Conservation (phyloP, 1,140 invertebrate species). For the Bombus balteatus region DNA sequence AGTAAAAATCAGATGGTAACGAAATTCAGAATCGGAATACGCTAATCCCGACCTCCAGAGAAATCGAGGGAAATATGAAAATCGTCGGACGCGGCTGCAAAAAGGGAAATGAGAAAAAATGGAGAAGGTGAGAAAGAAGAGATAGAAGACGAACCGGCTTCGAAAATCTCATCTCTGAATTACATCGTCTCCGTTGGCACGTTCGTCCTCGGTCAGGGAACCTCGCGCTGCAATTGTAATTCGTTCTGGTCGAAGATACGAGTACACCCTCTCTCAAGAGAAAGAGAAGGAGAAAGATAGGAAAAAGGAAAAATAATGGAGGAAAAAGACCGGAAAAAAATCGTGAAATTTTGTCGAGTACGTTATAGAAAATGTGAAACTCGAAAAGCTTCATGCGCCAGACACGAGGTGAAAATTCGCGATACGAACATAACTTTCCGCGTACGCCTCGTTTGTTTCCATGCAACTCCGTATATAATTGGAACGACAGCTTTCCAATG, state of each 20-base stretch:
- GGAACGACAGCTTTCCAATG: neutral
- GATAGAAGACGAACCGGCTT: neutral
- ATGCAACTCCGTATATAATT: neutral
- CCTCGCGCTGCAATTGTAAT: constrained; percentile 26
- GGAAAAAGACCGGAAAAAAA: neutral
- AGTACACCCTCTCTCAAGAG: neutral
- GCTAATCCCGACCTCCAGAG: neutral
- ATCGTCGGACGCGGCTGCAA: neutral
- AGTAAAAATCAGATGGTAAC: neutral
- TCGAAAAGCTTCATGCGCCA: neutral
- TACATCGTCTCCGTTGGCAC: constrained; percentile 22
- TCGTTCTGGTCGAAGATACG: constrained; percentile 27
- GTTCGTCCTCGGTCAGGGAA: constrained; percentile 17
- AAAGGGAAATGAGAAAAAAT: neutral
- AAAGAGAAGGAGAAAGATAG: neutral
- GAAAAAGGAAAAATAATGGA: neutral
- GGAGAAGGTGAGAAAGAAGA: neutral
- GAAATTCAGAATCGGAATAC: constrained; percentile 3
- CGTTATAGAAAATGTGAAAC: constrained; percentile 7
- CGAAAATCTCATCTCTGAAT: constrained; percentile 47
- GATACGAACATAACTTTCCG: constrained; percentile 4
- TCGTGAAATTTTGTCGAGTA: constrained; percentile 13
- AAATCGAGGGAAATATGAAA: constrained; percentile 17
- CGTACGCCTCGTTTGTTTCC: neutral
- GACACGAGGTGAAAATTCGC: neutral